phyloP scores from a whole-genome alignment of 2,797 vertebrate genomes.

The Argentina silus region DNA sequence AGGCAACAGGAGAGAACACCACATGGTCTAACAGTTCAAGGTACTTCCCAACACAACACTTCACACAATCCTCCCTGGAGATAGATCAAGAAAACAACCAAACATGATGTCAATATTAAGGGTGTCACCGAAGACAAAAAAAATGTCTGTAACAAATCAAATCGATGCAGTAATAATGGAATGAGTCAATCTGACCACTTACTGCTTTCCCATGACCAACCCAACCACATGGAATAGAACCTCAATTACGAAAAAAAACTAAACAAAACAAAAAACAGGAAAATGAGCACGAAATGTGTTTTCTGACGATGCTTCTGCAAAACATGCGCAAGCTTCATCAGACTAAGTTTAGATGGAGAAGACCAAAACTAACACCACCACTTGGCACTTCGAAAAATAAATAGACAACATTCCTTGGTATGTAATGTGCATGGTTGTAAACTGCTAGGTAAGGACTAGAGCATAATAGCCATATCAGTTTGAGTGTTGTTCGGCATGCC shows the following conservation, averaged over 20 bases:
- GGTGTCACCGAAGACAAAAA: constrained; percentile 49
- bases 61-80: constrained; percentile 59
- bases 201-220: constrained; percentile 45
- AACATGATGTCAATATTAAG: constrained; percentile 58
- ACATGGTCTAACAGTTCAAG: constrained; percentile 63
- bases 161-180: constrained; percentile 55
- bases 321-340: constrained; percentile 66
- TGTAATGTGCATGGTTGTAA: constrained; percentile 73
- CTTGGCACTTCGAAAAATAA: constrained; percentile 69
- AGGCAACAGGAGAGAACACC: constrained; percentile 40
- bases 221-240: constrained; percentile 25
- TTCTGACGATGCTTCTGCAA: constrained; percentile 12
- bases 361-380: constrained; percentile 63
- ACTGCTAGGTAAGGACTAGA: constrained; percentile 62
- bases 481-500: constrained; percentile 59
- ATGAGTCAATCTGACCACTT: constrained; percentile 49
- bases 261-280: constrained; percentile 60
- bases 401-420: constrained; percentile 71
- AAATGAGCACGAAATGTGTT: constrained; percentile 48
- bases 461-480: constrained; percentile 58
- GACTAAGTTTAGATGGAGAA: constrained; percentile 60
- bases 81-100: constrained; percentile 53
- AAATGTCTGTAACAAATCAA: constrained; percentile 55
- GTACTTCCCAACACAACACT: constrained; percentile 61
- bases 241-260: constrained; percentile 61